These are phyloP conservation scores for Ciconia nigra DNA, from an alignment of 2,797 vertebrate species.

Conservation along the genomic window DNA sequence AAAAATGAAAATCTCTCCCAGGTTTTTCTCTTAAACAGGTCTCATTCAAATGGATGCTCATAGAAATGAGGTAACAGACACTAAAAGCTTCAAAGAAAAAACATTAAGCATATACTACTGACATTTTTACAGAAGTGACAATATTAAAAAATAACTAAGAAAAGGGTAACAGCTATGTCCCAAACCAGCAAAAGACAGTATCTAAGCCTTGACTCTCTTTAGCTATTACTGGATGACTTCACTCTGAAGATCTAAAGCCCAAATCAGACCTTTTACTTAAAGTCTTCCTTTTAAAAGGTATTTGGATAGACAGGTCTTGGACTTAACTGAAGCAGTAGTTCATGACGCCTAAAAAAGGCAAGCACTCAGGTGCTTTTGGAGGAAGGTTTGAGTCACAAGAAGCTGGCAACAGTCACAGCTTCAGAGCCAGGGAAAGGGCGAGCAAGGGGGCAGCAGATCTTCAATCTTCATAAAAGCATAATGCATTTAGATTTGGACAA, in stretches of 20 bases:
- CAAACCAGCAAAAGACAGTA: neutral
- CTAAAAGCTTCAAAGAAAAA: neutral
- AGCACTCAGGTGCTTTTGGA: neutral
- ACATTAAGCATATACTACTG: neutral
- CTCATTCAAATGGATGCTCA: neutral
- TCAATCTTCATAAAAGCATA: neutral
- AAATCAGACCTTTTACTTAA: neutral
- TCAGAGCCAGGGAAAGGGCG: neutral
- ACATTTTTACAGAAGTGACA: neutral
- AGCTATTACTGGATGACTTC: neutral
- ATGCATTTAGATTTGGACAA: accelerated
- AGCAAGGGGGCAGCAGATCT: neutral
- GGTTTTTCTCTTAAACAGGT: neutral
- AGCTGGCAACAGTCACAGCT: neutral
- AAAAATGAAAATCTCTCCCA: too few species aligned
- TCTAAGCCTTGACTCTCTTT: neutral
- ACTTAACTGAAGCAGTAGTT: neutral
- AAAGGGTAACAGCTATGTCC: neutral
- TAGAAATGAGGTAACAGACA: neutral
- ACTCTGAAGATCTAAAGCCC: neutral
- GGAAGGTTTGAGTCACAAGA: neutral
- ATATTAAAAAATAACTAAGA: neutral
- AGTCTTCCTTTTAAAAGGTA: neutral
- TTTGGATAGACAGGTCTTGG: neutral
- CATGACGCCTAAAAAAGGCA: accelerated